Base-by-base conservation (phyloP, 2,797 vertebrate species). In the Mormyrops boulengeri region DNA sequence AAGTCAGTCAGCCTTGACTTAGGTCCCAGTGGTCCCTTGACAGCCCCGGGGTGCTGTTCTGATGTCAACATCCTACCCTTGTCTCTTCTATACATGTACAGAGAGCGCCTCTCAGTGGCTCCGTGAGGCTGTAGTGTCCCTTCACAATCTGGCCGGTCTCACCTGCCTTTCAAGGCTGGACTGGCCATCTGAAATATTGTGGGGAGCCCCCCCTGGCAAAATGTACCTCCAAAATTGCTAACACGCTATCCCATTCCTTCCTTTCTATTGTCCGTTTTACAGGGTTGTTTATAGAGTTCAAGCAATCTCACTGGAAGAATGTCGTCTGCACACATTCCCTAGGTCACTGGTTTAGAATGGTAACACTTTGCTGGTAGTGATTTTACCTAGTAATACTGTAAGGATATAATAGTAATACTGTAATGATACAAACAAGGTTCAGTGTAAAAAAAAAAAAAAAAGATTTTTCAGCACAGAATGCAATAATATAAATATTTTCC, bases 31-130 rank as follows among this genome's bases (percentile, higher is more conserved):
- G n/a, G 89, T 38, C 89, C 22, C 73, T 19, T 17, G 22, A 53
- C 50, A 86, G 49, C 41, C 41, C 30, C 8, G 2, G 41, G 41
- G 77, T 53, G 14, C 47, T 53, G 41, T 82, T 55, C 26, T 82
- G 7, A 82, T 86, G 34, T 52, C 41, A 41, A 49, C 26, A 44
- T 44, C 22, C n/a, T 60, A 41, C 12, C 12, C 38, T 53, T n/a
- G 14, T 41, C 38, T 34, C 34, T 55, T 41, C 8, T 86, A 55
- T 26, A 88, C 55, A 30, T 86, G 26, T 69, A 73, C 5, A 60
- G 73, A 88, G 89, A 84, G 89, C 41, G 87, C 87, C 89, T 41
- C 87, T 90, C 55, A 26, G 87, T 90, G 89, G 89, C 86, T 77
- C 69, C 7, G 9, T 34, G 1, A 87, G 17, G 52, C 86, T 4